Percentiles rank a stretch among this genome's conserved stretches.
Evolutionary conservation across 2,888 invertebrate species (phyloP).

Genomic region (Perdita meconis): DNA sequence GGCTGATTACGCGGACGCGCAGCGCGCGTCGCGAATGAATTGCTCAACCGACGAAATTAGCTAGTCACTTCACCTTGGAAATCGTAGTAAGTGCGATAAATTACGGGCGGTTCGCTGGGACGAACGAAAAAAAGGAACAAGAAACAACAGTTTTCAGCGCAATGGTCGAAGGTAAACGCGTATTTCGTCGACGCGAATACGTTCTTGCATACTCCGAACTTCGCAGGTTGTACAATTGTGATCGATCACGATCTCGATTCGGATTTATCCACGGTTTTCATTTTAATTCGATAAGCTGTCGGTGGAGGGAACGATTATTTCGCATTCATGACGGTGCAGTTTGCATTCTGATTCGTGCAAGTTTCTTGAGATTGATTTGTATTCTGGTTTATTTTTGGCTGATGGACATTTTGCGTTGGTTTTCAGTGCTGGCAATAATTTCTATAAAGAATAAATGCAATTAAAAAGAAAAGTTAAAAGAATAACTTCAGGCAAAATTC

Average conservation of each 20-base stretch:
- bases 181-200: conserved; percentile 14
- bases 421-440: too few species aligned
- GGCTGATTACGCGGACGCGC: conserved; percentile 35
- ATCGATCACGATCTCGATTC: conserved; percentile 52
- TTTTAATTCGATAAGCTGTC: conserved; percentile 30
- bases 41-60: conserved; percentile 63
- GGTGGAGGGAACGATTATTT: conserved; percentile 18
- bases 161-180: conserved; percentile 44
- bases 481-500: too few species aligned
- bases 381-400: conserved; percentile 4
- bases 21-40: conserved; percentile 18
- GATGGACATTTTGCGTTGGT: too few species aligned
- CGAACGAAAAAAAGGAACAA: conserved; percentile 9
- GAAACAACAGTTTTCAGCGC: conserved; percentile 40
- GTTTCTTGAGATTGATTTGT: not conserved
- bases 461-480: too few species aligned
- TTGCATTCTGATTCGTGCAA: not conserved
- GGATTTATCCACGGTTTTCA: conserved; percentile 21
- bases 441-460: too few species aligned
- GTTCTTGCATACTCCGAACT: conserved; percentile 10
- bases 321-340: conserved; percentile 24
- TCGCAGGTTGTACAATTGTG: not conserved
- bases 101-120: conserved; percentile 29
- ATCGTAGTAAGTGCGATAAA: conserved; percentile 58
- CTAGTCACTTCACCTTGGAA: conserved; percentile 58